A percentile compares a stretch with the other conserved stretches of the same genome.
These are phyloP conservation scores for Zaprionus gabonicus DNA, from an alignment of 1,140 invertebrate species.

Conservation along the genomic window DNA sequence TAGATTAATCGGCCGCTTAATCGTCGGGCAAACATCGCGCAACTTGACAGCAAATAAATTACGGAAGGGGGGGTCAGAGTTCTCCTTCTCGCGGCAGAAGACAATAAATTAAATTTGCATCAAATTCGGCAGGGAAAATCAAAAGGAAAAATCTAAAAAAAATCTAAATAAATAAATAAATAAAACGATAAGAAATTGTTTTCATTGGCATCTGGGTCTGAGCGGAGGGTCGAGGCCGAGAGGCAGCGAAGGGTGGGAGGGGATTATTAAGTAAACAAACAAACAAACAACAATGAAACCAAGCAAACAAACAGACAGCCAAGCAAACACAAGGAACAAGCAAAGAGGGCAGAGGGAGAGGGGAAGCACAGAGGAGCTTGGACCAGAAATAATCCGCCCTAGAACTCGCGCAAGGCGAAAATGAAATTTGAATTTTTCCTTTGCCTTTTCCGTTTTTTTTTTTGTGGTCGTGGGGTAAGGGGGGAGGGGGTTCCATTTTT, in stretches of 20 bases:
- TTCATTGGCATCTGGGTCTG: constrained; percentile 45
- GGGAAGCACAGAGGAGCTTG: constrained; percentile 11
- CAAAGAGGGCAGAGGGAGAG: neutral
- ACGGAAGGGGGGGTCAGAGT: constrained; percentile 47
- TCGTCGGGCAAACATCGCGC: constrained; percentile 37
- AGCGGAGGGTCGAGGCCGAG: neutral
- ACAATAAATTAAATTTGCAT: constrained; percentile 81
- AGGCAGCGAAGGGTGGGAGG: neutral
- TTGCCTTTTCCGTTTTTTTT: constrained; percentile 25
- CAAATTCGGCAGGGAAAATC: constrained; percentile 48
- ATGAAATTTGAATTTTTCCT: constrained; percentile 75
- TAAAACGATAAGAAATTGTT: constrained; percentile 66
- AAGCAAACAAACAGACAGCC: constrained; percentile 65
- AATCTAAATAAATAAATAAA: constrained; percentile 34
- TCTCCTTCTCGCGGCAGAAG: constrained; percentile 41
- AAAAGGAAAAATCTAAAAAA: constrained; percentile 20
- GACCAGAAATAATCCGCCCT: constrained; percentile 19
- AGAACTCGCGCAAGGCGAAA: constrained; percentile 47
- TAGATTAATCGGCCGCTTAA: constrained; percentile 46
- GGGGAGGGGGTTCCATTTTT: constrained; percentile 17
- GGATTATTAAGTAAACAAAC: constrained; percentile 62
- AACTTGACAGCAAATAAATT: constrained; percentile 70
- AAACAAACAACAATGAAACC: constrained; percentile 78
- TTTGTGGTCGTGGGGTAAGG: neutral
- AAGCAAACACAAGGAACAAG: constrained; percentile 57